Evolutionary conservation across 2,888 invertebrate species (phyloP).

Genomic region (Sphaeridia pumilis): DNA sequence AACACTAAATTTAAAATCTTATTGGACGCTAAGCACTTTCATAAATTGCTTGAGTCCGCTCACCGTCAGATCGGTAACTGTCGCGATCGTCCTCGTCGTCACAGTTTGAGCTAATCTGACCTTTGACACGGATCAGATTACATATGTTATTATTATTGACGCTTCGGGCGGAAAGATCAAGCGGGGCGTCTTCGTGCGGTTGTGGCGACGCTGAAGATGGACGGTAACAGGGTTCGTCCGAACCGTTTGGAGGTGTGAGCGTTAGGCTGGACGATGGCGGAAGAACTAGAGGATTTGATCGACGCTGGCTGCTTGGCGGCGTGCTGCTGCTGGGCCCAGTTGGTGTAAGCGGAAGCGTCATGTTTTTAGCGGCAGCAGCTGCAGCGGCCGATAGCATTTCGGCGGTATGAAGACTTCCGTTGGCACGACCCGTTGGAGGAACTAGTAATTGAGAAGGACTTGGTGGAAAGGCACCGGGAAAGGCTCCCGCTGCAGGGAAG

Average conservation of each 20-base stretch:
- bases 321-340: not conserved
- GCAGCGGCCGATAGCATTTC: slow-evolving; percentile 23
- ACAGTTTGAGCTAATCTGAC: slow-evolving; percentile 17
- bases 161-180: slow-evolving; percentile 25
- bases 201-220: slow-evolving; percentile 20
- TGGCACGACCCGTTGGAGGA: not conserved
- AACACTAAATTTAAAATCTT: too few relatives aligned
- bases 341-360: slow-evolving; percentile 19
- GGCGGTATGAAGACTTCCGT: slow-evolving; percentile 15
- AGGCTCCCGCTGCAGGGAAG: slow-evolving; percentile 28
- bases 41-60: too few relatives aligned
- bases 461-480: slow-evolving; percentile 28
- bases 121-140: slow-evolving; percentile 21
- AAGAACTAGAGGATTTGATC: slow-evolving; percentile 24
- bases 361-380: slow-evolving; percentile 8
- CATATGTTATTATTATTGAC: slow-evolving; percentile 22
- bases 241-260: slow-evolving; percentile 33
- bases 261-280: slow-evolving; percentile 34
- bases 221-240: slow-evolving; percentile 28
- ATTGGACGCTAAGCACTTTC: too few relatives aligned
- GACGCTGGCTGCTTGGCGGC: slow-evolving; percentile 6
- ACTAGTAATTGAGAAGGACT: slow-evolving; percentile 14
- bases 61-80: too few relatives aligned
- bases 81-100: slow-evolving; percentile 22
- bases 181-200: slow-evolving; percentile 29